phyloP scores from a whole-genome alignment of 2,113 vertebrate genomes.

The Poecilia latipinna region DNA sequence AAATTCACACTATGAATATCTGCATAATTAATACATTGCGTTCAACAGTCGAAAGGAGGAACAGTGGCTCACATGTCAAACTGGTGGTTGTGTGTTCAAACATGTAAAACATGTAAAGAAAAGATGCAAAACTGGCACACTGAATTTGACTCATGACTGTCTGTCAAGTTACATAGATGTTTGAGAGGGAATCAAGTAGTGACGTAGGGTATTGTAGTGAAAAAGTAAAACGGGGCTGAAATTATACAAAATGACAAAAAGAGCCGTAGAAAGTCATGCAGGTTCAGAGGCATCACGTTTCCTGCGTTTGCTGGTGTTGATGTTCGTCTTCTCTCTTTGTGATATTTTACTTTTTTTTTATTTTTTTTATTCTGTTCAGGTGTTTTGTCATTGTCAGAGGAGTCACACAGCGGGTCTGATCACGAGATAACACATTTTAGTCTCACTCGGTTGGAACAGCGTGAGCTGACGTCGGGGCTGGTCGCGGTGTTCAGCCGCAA shows the following conservation, averaged over 20 bases:
- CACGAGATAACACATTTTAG: constrained; percentile 28
- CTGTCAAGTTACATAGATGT: background rate
- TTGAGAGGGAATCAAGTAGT: background rate
- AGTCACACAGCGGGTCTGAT: constrained; percentile 39
- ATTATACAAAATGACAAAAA: too few relatives aligned
- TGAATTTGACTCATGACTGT: constrained; percentile 18
- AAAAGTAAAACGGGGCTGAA: background rate
- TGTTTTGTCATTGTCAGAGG: constrained; percentile 36
- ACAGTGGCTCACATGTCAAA: constrained; percentile 36
- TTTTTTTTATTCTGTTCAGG: constrained; percentile 13
- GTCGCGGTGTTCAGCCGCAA: constrained; percentile 20
- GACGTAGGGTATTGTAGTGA: background rate
- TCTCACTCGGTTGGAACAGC: constrained; percentile 30
- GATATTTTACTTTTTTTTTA: background rate
- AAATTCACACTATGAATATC: too few relatives aligned
- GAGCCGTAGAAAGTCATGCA: background rate
- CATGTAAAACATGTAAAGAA: constrained; percentile 42
- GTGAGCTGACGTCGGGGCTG: constrained; percentile 21
- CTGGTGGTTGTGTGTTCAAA: constrained; percentile 52
- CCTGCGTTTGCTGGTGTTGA: rapidly evolving
- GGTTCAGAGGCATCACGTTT: background rate
- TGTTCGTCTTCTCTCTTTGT: constrained; percentile 21
- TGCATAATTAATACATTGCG: too few relatives aligned
- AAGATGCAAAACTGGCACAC: constrained; percentile 37
- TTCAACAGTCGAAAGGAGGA: background rate